A percentile compares a stretch with the other conserved stretches of the same genome.
phyloP scores from a whole-genome alignment of 2,797 vertebrate genomes.

The Calcarius lapponicus region DNA sequence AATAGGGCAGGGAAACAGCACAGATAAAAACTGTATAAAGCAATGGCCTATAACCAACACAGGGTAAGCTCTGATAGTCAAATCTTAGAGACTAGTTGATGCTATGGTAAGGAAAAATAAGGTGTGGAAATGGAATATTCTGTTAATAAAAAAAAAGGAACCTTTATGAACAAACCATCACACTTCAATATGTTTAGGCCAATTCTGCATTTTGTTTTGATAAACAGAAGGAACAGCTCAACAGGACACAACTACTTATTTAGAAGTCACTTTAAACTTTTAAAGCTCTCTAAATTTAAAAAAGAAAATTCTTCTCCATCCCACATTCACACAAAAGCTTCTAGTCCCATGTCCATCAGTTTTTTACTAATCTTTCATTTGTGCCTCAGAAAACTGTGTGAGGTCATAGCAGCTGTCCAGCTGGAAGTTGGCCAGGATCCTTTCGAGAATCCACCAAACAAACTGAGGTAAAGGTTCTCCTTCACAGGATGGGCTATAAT shows the following conservation, averaged over 20 bases:
- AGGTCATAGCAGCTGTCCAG: not conserved
- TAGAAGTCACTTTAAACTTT: not conserved
- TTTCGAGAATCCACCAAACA: not conserved
- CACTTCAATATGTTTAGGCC: not conserved
- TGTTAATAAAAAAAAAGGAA: not conserved
- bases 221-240: not conserved
- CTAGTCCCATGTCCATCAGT: not conserved
- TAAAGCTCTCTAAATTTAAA: not conserved
- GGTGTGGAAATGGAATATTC: not conserved
- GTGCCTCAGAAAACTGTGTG: not conserved
- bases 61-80: not conserved
- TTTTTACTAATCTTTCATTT: not conserved
- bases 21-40: not conserved
- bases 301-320: not conserved
- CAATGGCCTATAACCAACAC: not conserved
- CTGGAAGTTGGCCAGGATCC: not conserved
- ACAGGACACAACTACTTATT: not conserved
- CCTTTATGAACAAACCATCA: not conserved
- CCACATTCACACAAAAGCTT: not conserved
- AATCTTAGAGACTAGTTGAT: not conserved
- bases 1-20: not conserved
- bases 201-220: not conserved
- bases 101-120: not conserved
- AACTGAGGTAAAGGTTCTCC: not conserved
- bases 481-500: not conserved